phyloP scores from a whole-genome alignment of 2,888 invertebrate genomes.

The Athalia rosae region DNA sequence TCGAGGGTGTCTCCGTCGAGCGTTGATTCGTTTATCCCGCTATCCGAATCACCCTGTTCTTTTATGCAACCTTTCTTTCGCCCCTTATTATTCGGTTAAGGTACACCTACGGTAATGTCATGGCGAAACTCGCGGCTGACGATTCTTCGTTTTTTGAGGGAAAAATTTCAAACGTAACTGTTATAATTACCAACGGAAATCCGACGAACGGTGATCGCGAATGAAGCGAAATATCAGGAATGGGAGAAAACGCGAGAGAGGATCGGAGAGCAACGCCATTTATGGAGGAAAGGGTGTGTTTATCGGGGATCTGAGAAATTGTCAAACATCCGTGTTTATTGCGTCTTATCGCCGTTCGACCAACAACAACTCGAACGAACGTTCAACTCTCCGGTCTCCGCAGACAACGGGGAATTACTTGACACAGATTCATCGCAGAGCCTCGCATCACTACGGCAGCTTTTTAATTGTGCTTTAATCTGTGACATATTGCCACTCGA shows the following conservation, averaged over 20 bases:
- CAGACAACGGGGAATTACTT: conserved; percentile 18
- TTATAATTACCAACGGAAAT: too few relatives aligned
- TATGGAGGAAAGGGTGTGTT: too few relatives aligned
- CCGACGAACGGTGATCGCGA: not conserved
- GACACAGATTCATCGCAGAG: conserved; percentile 27
- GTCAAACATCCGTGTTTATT: not conserved
- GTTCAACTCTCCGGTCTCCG: not conserved
- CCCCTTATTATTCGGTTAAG: not conserved
- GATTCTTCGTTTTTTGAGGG: too few relatives aligned
- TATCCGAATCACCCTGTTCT: conserved; percentile 32
- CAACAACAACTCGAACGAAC: not conserved
- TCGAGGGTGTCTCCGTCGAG: conserved; percentile 40
- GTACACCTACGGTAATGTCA: not conserved
- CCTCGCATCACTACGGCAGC: conserved; percentile 30
- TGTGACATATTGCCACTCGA: conserved; percentile 70
- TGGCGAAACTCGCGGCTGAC: not conserved
- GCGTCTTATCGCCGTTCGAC: not conserved
- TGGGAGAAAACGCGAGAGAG: not conserved
- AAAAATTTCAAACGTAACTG: too few relatives aligned
- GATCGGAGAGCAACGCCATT: not conserved
- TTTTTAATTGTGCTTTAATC: conserved; percentile 72
- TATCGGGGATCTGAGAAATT: too few relatives aligned
- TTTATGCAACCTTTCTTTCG: not conserved
- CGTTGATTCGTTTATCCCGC: conserved; percentile 44
- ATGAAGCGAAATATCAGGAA: not conserved